These are phyloP conservation scores for Germaria angustata DNA, from an alignment of 2,888 invertebrate species.

Conservation along the genomic window DNA sequence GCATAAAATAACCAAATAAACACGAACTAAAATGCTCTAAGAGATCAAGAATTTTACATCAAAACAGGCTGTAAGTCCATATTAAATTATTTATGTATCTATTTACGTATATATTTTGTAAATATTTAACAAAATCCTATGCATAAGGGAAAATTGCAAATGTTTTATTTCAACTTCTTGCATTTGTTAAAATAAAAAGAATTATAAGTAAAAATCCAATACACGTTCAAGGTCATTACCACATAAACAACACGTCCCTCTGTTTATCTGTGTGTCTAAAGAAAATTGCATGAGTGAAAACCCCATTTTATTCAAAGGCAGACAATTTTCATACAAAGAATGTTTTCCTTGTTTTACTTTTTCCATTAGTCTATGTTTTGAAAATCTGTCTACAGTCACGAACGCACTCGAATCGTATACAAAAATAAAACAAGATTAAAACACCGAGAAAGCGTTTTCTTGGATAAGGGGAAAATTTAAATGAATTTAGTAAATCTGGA, in stretches of 20 bases:
- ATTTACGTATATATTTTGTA: no score
- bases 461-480: slow-evolving; percentile 8
- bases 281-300: slow-evolving; percentile 36
- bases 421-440: neutral
- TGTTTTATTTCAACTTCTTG: slow-evolving; percentile 10
- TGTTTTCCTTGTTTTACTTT: slow-evolving; percentile 42
- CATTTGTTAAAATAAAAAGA: neutral
- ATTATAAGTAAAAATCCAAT: neutral
- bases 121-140: no score
- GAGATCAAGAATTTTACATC: slow-evolving; percentile 48
- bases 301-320: slow-evolving; percentile 31
- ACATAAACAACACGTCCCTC: slow-evolving; percentile 48
- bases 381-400: slow-evolving; percentile 48
- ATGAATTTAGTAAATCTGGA: neutral
- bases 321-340: slow-evolving; percentile 25
- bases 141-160: neutral
- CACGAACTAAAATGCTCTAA: slow-evolving; percentile 13
- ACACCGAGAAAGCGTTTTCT: slow-evolving; percentile 2
- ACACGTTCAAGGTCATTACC: slow-evolving; percentile 65
- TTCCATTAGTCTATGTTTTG: slow-evolving; percentile 25
- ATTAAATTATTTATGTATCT: neutral
- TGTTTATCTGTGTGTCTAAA: slow-evolving; percentile 13
- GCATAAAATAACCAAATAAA: neutral
- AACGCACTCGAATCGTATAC: neutral
- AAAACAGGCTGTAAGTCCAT: slow-evolving; percentile 10